Conservation (phyloP, 2,797 vertebrate genomes). For the Periparus ater region DNA sequence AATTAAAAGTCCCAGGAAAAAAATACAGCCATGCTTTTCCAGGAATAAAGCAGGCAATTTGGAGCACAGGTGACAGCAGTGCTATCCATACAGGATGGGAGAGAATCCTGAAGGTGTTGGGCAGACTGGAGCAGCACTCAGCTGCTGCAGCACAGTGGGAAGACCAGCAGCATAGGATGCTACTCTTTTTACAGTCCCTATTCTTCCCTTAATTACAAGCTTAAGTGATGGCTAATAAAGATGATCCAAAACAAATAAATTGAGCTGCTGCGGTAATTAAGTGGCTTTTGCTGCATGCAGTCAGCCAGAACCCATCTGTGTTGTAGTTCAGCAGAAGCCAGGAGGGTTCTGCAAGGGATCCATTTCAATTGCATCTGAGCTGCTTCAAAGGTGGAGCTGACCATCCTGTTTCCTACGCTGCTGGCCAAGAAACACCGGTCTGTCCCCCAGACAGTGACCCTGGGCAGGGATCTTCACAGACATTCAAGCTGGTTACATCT, state of each 20-base stretch:
- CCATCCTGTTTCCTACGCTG: background rate
- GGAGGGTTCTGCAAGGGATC: background rate
- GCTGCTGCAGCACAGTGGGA: background rate
- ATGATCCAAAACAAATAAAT: conserved; percentile 54
- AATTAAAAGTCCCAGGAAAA: background rate
- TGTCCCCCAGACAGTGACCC: background rate
- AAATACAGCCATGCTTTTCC: background rate
- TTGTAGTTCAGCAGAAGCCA: conserved; percentile 5
- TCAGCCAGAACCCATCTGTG: conserved; percentile 30
- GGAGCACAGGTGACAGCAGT: background rate
- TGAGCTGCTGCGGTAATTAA: conserved; percentile 56
- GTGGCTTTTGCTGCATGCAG: background rate
- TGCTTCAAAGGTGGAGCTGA: background rate
- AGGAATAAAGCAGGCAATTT: background rate
- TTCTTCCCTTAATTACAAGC: conserved; percentile 18
- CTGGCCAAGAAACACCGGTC: background rate
- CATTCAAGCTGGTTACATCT: background rate
- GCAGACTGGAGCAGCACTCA: background rate
- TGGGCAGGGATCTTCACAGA: background rate
- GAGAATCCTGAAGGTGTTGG: background rate
- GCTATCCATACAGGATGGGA: background rate
- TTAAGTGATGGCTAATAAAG: conserved; percentile 44
- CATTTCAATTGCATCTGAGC: background rate
- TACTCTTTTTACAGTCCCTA: background rate
- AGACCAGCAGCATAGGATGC: background rate